Conservation (phyloP, 1,140 invertebrate species). For the Oncopeltus fasciatus region DNA sequence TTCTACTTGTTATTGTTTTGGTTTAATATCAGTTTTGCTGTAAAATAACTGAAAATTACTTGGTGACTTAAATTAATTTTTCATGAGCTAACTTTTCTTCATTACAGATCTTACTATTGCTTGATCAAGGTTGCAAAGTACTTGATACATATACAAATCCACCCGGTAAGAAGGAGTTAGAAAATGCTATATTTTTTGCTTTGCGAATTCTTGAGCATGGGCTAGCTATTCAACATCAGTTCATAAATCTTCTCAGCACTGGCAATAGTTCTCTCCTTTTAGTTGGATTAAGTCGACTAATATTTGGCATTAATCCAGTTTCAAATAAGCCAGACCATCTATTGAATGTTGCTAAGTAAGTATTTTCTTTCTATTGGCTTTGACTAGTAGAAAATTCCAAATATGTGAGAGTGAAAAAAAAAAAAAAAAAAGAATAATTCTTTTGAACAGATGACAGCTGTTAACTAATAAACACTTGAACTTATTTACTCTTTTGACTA, state of each 20-base stretch:
- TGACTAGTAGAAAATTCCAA: not conserved
- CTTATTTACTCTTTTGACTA: too few relatives aligned
- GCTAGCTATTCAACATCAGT: slow-evolving; percentile 46
- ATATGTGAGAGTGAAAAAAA: too few relatives aligned
- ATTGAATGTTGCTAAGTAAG: slow-evolving; percentile 55
- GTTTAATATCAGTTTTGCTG: too few relatives aligned
- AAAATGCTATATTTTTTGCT: slow-evolving; percentile 47
- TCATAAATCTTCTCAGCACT: slow-evolving; percentile 40
- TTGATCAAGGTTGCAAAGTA: slow-evolving; percentile 61
- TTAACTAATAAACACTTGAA: too few relatives aligned
- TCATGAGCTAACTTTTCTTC: slow-evolving; percentile 17
- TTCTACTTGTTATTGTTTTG: too few relatives aligned
- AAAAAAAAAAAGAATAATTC: too few relatives aligned
- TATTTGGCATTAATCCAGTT: slow-evolving; percentile 66
- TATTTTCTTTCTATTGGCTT: not conserved
- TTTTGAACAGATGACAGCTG: too few relatives aligned
- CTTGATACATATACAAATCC: slow-evolving; percentile 56
- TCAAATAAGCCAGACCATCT: slow-evolving; percentile 63
- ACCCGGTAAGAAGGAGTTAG: slow-evolving; percentile 50
- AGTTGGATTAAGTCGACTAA: slow-evolving; percentile 58
- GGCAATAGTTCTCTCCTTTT: slow-evolving; percentile 44
- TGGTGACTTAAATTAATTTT: too few relatives aligned
- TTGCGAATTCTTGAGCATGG: slow-evolving; percentile 50
- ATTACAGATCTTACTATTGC: slow-evolving; percentile 47
- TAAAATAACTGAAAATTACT: too few relatives aligned